Percentiles rank a stretch among this genome's conserved stretches.
Evolutionary conservation across 2,113 vertebrate genomes (phyloP).

Genomic region (Physeter macrocephalus): DNA sequence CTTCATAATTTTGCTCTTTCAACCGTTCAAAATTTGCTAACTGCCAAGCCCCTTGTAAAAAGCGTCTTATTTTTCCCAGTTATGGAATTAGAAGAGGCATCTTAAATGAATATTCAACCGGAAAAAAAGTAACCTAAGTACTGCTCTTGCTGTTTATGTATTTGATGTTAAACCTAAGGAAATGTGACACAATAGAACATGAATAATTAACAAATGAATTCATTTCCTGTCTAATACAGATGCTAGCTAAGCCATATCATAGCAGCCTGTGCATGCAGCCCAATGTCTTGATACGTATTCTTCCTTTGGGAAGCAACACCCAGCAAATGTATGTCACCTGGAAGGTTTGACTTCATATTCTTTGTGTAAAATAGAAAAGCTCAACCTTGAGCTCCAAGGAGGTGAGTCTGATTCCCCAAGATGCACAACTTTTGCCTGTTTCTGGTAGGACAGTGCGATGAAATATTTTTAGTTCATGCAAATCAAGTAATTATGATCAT

Average conservation of each 20-base stretch:
- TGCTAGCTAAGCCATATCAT: background rate
- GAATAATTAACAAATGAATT: background rate
- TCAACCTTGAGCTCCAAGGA: background rate
- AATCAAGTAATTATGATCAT: constrained; percentile 11
- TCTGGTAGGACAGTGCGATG: background rate
- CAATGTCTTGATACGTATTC: background rate
- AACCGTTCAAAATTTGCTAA: background rate
- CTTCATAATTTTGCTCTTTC: background rate
- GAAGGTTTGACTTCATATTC: background rate
- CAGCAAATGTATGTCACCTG: background rate
- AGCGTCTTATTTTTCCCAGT: background rate
- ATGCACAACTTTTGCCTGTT: background rate
- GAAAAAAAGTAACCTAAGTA: background rate
- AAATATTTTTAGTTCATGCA: constrained; percentile 28
- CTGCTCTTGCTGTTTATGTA: background rate
- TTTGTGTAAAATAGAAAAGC: background rate
- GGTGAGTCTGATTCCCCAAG: background rate
- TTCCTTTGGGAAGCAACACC: background rate
- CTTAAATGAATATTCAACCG: background rate
- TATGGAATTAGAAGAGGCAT: background rate
- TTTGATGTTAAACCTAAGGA: background rate
- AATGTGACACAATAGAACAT: background rate
- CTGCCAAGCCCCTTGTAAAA: background rate
- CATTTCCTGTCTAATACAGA: background rate
- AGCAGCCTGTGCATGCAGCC: background rate